Percentiles rank a stretch among this genome's conserved stretches.
These are phyloP conservation scores for Paralvinella palmiformis DNA, from an alignment of 1,140 invertebrate genomes.

Conservation along the genomic window DNA sequence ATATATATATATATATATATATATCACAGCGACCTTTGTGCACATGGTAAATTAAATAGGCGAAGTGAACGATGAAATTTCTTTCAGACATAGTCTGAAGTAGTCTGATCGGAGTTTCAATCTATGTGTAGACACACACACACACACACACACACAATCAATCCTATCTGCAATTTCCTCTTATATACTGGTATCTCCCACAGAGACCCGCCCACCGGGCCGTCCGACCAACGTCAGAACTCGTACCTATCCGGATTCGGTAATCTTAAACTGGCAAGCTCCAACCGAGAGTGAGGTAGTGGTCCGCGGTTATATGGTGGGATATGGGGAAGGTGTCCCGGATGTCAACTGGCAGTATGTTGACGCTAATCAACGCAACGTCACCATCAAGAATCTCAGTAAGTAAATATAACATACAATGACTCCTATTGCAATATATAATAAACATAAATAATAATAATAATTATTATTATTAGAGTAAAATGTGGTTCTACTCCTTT, in stretches of 20 bases:
- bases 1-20: too few species aligned
- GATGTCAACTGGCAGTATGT: conserved; percentile 21
- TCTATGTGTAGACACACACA: not conserved
- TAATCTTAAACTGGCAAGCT: conserved; percentile 13
- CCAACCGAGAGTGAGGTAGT: not conserved
- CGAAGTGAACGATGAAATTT: too few species aligned
- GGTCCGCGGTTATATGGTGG: conserved; percentile 16
- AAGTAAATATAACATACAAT: not conserved
- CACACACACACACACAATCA: not conserved
- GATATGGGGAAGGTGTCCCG: conserved; percentile 19
- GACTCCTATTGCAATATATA: too few species aligned
- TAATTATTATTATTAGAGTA: too few species aligned
- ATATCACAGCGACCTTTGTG: too few species aligned
- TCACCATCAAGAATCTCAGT: conserved; percentile 20
- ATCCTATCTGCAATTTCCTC: not conserved
- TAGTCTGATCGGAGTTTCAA: not conserved
- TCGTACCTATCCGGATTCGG: conserved; percentile 10
- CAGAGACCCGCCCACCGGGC: conserved; percentile 3
- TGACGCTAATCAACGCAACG: conserved; percentile 6
- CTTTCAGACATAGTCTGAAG: too few species aligned
- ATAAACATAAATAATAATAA: too few species aligned
- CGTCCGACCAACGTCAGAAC: conserved; percentile 9
- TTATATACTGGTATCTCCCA: not conserved
- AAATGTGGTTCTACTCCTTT: too few species aligned
- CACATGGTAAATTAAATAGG: too few species aligned